phyloP scores from a whole-genome alignment of 2,113 vertebrate genomes.

The Sinocyclocheilus grahami region DNA sequence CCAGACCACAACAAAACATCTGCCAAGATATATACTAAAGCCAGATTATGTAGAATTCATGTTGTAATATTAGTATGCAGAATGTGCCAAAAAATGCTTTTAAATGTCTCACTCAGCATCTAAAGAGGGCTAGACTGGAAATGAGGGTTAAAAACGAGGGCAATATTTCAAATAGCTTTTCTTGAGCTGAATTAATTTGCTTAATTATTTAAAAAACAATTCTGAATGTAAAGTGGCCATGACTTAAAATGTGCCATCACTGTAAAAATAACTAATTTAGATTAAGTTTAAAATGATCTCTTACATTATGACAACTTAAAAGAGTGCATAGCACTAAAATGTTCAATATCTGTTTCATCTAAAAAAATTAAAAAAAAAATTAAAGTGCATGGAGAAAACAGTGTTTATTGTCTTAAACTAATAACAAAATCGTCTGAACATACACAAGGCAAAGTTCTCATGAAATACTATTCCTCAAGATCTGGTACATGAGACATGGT shows the following conservation, averaged over 20 bases:
- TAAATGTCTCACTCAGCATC: constrained; percentile 19
- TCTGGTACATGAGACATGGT: too few species aligned
- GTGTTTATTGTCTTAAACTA: too few species aligned
- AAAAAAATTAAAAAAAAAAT: too few species aligned
- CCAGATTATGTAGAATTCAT: background rate
- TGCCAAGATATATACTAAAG: background rate
- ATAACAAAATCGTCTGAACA: too few species aligned
- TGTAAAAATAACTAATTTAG: background rate
- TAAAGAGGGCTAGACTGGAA: background rate
- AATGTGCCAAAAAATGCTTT: background rate
- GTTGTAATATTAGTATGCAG: background rate
- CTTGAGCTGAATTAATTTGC: background rate
- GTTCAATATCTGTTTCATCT: background rate
- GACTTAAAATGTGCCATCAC: background rate
- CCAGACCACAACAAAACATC: background rate
- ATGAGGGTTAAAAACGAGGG: background rate
- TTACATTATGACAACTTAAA: background rate
- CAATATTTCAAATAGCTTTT: background rate
- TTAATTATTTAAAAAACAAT: background rate
- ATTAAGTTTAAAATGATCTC: background rate
- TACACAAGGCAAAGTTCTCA: too few species aligned
- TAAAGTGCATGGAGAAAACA: too few species aligned
- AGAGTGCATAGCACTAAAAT: background rate
- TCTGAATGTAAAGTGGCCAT: background rate
- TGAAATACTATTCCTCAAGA: too few species aligned